These are phyloP conservation scores for Clarias pachynema DNA, from an alignment of 2,797 vertebrate genomes.

Conservation along the genomic window DNA sequence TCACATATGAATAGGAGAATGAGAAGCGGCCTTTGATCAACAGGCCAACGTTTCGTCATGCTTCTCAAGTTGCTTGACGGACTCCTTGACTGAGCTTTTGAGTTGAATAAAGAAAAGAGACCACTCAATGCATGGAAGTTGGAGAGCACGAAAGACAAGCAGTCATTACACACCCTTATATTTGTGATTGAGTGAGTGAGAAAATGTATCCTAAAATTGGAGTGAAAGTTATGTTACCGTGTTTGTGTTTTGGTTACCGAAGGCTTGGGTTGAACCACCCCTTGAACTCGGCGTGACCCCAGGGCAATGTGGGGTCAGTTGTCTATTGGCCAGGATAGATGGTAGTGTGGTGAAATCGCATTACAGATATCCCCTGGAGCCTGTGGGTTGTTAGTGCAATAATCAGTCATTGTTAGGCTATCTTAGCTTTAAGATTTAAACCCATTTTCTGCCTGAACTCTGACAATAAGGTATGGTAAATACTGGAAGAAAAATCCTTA, in stretches of 20 bases:
- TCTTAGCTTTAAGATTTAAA: slow-evolving; percentile 68
- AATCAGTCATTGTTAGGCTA: slow-evolving; percentile 79
- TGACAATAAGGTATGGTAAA: slow-evolving; percentile 37
- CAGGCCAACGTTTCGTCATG: slow-evolving; percentile 49
- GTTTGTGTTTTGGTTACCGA: slow-evolving; percentile 44
- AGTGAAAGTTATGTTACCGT: slow-evolving; percentile 11
- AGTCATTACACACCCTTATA: slow-evolving; percentile 1
- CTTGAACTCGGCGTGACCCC: slow-evolving; percentile 76
- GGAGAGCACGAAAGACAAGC: neutral
- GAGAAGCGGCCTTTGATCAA: slow-evolving; percentile 54
- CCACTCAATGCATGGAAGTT: neutral
- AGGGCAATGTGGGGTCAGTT: slow-evolving; percentile 73
- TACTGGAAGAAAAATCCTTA: slow-evolving; percentile 25
- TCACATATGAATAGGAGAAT: slow-evolving; percentile 55
- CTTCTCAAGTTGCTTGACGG: slow-evolving; percentile 47
- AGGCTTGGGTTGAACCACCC: slow-evolving; percentile 52
- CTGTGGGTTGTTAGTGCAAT: slow-evolving; percentile 74
- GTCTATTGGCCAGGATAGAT: slow-evolving; percentile 79
- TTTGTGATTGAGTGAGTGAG: neutral
- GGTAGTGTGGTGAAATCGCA: slow-evolving; percentile 74
- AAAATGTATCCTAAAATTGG: neutral
- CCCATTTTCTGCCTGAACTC: slow-evolving; percentile 47
- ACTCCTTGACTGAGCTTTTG: slow-evolving; percentile 27
- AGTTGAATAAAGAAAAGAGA: slow-evolving; percentile 14
- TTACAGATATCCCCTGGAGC: slow-evolving; percentile 76